phyloP scores from a whole-genome alignment of 2,888 invertebrate genomes.

The Trissonchulus latispiculum region DNA sequence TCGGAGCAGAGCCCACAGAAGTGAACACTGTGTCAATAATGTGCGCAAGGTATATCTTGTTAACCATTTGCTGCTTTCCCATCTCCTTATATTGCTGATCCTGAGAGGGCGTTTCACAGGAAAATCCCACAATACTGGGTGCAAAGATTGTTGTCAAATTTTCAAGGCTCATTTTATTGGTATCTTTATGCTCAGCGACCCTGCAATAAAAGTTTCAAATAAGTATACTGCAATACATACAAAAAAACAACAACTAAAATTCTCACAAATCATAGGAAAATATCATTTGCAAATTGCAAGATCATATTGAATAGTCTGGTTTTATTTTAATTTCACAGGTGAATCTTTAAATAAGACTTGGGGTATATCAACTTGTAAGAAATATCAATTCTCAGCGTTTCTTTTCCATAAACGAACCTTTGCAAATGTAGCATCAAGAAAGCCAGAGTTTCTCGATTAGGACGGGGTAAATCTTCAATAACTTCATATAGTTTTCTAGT shows the following conservation, averaged over 20 bases:
- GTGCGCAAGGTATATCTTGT: no score
- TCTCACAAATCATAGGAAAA: no score
- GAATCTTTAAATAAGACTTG: no score
- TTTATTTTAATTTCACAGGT: no score
- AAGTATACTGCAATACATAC: no score
- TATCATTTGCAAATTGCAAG: no score
- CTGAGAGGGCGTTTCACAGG: slow-evolving; percentile 48
- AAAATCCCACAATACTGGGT: slow-evolving; percentile 84
- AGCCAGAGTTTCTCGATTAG: slow-evolving; percentile 88
- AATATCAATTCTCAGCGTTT: no score
- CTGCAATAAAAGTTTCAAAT: slow-evolving; percentile 22
- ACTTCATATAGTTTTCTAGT: slow-evolving; percentile 52
- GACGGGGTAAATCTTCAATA: slow-evolving; percentile 71
- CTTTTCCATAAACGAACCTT: slow-evolving; percentile 53
- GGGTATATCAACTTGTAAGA: no score
- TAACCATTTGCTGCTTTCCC: slow-evolving; percentile 9
- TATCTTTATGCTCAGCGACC: slow-evolving; percentile 28
- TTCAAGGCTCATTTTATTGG: slow-evolving; percentile 75
- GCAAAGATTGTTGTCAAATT: slow-evolving; percentile 85
- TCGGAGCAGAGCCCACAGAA: no score
- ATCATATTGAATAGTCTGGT: no score
- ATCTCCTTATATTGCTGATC: background rate
- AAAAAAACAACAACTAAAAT: no score
- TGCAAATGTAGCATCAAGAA: slow-evolving; percentile 82
- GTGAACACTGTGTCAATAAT: no score